phyloP scores from a whole-genome alignment of 2,113 vertebrate species.

The Xyrauchen texanus region DNA sequence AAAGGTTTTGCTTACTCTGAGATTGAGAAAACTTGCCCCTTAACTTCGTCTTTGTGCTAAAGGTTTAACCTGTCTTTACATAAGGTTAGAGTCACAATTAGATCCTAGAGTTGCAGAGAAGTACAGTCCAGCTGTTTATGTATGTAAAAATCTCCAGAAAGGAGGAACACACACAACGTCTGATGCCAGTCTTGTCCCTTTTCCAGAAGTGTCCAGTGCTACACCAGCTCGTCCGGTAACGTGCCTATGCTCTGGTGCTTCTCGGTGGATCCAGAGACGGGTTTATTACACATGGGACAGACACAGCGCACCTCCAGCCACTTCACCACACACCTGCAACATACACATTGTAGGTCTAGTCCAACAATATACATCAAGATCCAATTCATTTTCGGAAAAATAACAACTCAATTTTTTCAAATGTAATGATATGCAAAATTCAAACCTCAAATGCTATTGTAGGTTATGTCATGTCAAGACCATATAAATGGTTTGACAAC shows the following conservation, averaged over 20 bases:
- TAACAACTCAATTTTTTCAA: too few relatives aligned
- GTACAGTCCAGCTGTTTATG: background rate
- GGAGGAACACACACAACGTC: background rate
- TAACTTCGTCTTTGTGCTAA: too few relatives aligned
- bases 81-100: background rate
- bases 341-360: slow-evolving; percentile 3
- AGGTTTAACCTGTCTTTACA: too few relatives aligned
- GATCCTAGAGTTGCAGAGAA: background rate
- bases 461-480: too few relatives aligned
- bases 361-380: too few relatives aligned
- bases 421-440: background rate
- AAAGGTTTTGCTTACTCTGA: background rate
- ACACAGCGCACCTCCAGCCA: slow-evolving; percentile 58
- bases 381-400: background rate
- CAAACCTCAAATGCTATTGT: too few relatives aligned
- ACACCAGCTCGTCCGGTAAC: slow-evolving; percentile 53
- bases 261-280: slow-evolving; percentile 37
- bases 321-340: slow-evolving; percentile 54
- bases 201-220: background rate
- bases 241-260: slow-evolving; percentile 51
- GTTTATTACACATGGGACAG: slow-evolving; percentile 57
- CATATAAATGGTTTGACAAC: too few relatives aligned
- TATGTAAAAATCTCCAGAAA: background rate
- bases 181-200: background rate
- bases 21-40: background rate